Base-by-base conservation (phyloP, 2,797 vertebrate genomes). In the Anabacerthia variegaticeps region DNA sequence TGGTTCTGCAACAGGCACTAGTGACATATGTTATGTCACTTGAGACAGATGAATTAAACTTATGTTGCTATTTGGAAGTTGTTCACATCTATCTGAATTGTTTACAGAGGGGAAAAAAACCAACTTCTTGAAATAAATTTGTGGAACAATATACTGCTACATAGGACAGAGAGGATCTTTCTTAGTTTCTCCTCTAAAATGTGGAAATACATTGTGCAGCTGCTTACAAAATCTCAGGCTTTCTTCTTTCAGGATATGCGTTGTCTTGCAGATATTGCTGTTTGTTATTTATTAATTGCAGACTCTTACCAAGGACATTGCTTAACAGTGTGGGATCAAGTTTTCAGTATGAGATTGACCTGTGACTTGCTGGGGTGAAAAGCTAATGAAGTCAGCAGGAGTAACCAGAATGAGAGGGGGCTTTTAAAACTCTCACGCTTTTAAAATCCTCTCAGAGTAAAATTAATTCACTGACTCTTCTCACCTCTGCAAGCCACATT, bases 11-110 rank as follows among this genome's bases (percentile, higher is more conserved):
- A 71, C 67, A 88, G 67, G 83, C 83, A 87, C 52, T 43, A 61
- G 80, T 88, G 89, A 80, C 89, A 94, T 96, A 96, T 93, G 92
- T 90, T 96, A 91, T 93, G 89, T 88, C 95, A 94, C 89, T 96
- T 74, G 74, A 95, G 92, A 97, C 88, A 95, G 92, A 96, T 92
- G 85, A 96, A 95, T 96, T 95, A 96, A 95, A 95, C 85, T 95
- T 93, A 79, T 90, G 88, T 72, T 92, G 80, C 77, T 94, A 58
- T 95, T 96, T 96, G 83, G 87, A 95, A 92, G 74, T 93, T 90
- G 94, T 89, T 97, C 96, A 92, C 92, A 90, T 96, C 91, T 86
- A 93, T 92, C 85, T 79, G 88, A 90, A 94, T 91, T 95, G 95
- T 95, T 95, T 97, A 95, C 56, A 86, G 80, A 88, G 79, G 63